Conservation (phyloP, 2,888 invertebrate species). For the Nasonovia ribisnigri region DNA sequence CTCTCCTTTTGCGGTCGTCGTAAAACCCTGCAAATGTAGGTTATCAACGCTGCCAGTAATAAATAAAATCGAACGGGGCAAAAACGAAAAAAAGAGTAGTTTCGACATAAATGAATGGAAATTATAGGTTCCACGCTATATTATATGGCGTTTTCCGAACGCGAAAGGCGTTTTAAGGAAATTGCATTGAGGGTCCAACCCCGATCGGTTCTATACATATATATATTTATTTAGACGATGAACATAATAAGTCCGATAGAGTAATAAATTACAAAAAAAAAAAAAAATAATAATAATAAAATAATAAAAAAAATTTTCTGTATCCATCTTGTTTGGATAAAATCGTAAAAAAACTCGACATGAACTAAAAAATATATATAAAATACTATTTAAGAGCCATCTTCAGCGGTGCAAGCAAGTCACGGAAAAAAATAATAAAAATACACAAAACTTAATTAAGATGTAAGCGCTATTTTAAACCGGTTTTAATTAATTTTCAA, state of each 20-base stretch:
- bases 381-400: neutral
- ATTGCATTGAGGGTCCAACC: constrained; percentile 46
- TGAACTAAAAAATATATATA: constrained; percentile 1
- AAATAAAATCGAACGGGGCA: constrained; percentile 47
- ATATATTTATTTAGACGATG: constrained; percentile 21
- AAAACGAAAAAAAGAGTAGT: constrained; percentile 36
- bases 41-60: constrained; percentile 54
- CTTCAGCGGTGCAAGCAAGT: neutral
- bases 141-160: constrained; percentile 54
- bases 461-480: neutral
- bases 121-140: constrained; percentile 49
- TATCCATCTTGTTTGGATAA: constrained; percentile 47
- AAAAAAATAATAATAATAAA: constrained; percentile 27
- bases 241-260: constrained; percentile 20
- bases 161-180: constrained; percentile 63
- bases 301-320: neutral
- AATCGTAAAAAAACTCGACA: constrained; percentile 49
- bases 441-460: neutral
- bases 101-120: constrained; percentile 51
- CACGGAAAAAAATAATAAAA: neutral
- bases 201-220: neutral
- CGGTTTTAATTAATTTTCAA: constrained; percentile 1
- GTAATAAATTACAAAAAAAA: constrained; percentile 51
- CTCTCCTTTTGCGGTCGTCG: constrained; percentile 31
- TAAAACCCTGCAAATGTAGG: constrained; percentile 59